Evolutionary conservation across 2,797 vertebrate species (phyloP).

Genomic region (Rhinophrynus dorsalis): DNA sequence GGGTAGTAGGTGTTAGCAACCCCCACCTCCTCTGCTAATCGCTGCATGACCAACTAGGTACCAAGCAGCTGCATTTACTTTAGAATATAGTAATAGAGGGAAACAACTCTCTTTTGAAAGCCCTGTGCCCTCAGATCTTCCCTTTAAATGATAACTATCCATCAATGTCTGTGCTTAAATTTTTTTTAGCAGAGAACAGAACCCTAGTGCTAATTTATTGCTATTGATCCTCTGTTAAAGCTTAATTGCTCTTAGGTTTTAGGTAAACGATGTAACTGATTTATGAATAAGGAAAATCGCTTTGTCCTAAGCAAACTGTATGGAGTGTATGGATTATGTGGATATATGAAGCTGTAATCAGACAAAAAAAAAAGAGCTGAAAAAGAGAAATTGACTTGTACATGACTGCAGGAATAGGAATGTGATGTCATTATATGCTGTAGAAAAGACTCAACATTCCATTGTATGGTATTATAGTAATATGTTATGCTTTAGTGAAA

Average conservation of each 20-base stretch:
- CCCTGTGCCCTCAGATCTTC: too few relatives aligned
- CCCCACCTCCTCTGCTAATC: too few relatives aligned
- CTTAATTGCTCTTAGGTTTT: slow-evolving; percentile 29
- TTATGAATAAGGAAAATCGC: slow-evolving; percentile 12
- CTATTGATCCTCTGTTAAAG: slow-evolving; percentile 28
- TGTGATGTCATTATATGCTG: too few relatives aligned
- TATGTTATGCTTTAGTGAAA: neutral
- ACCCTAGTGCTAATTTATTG: slow-evolving; percentile 25
- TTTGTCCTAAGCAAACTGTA: slow-evolving; percentile 20
- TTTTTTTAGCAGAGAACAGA: neutral
- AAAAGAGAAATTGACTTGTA: neutral
- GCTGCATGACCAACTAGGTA: too few relatives aligned
- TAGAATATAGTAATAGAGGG: too few relatives aligned
- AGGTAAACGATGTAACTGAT: slow-evolving; percentile 12
- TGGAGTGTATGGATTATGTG: slow-evolving; percentile 13
- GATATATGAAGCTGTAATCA: neutral
- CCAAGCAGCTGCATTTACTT: too few relatives aligned
- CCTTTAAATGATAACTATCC: too few relatives aligned
- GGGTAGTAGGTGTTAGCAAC: too few relatives aligned
- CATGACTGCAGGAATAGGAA: neutral
- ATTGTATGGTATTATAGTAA: neutral
- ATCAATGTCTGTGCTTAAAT: neutral
- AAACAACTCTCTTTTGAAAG: too few relatives aligned
- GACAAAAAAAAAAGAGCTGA: slow-evolving; percentile 4
- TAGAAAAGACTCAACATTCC: too few relatives aligned